Evolutionary conservation across 1,140 invertebrate genomes (phyloP), one percentile per base, ranked within the genome.

Genomic region (Drosophila bocqueti): DNA sequence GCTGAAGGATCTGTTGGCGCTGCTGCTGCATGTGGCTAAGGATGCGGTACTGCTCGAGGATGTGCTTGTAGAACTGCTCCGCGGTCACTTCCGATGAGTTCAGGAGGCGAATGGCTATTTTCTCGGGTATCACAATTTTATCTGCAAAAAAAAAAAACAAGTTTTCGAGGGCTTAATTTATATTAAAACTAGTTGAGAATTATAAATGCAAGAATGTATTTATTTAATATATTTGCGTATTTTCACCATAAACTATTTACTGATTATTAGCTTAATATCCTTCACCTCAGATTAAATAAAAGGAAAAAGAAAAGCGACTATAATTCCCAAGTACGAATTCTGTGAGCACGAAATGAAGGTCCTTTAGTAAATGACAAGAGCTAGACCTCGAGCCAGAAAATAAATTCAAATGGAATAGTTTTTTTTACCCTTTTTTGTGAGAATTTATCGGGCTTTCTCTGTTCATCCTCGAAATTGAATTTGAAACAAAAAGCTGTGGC

Each of bases 71-170:
- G 81, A 93, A 93, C 90, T 92, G 87, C 78, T 93, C 92, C 40
- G 90, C 90, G 72, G 81, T 91, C 60, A 93, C 85, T 83, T 93
- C 92, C 68, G 92, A 92, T 81, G 87, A 90, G 73, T 93, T 93
- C 15, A 93, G 62, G 66, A 93, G 79, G 55, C 87, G 90, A 71
- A 93, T 93, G 66, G 92, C 92, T 43, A 93, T 93, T 84, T 92
- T 90, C 73, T 93, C 92, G 73, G 92, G 92, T 91, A 93, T 92
- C 82, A 93, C 91, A 90, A 93, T 91, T 92, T 91, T 92, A 66
- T 93, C 92, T 93, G 72, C 29, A 89, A 89, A 61, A 15, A 3
- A 1, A 3, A 11, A 15, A 13, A 13, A 0, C 4, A 4, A 4
- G 11, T 36, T 18, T 34, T 15, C n/a, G 1, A 1, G 47, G 6